A percentile compares a stretch with the other conserved stretches of the same genome.
phyloP scores from a whole-genome alignment of 2,797 vertebrate genomes.

The Columba guinea region DNA sequence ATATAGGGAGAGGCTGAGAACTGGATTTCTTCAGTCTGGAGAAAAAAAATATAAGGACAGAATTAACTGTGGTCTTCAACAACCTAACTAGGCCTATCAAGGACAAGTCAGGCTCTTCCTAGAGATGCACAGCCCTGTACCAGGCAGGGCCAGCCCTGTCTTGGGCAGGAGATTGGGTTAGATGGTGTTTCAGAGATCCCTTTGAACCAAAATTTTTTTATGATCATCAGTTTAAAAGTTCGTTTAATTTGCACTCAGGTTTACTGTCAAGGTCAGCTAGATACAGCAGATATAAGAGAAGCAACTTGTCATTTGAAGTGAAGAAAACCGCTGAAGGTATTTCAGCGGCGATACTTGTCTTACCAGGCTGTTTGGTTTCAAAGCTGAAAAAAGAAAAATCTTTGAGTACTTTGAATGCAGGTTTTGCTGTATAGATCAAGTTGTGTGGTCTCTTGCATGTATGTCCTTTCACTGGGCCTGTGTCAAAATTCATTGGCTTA shows the following conservation, averaged over 20 bases:
- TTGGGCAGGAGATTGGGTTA: neutral
- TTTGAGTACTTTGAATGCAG: neutral
- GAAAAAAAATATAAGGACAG: neutral
- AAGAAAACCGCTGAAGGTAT: neutral
- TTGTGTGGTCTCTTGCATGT: neutral
- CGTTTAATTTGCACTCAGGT: neutral
- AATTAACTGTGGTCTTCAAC: neutral
- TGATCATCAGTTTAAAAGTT: neutral
- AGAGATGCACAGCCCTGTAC: neutral
- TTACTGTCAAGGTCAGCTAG: neutral
- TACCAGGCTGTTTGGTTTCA: neutral
- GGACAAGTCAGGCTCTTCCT: neutral
- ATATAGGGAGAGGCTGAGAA: neutral
- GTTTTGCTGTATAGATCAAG: neutral
- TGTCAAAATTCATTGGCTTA: constrained; percentile 6
- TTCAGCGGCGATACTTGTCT: neutral
- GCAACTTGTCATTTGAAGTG: neutral
- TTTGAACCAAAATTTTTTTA: neutral
- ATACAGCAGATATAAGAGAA: neutral
- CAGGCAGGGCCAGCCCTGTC: neutral
- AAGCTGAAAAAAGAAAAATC: neutral
- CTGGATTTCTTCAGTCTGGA: neutral
- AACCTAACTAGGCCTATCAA: neutral
- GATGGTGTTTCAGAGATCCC: neutral
- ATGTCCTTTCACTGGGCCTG: neutral